Evolutionary conservation across 2,888 invertebrate species (phyloP).

Genomic region (Myopa testacea): DNA sequence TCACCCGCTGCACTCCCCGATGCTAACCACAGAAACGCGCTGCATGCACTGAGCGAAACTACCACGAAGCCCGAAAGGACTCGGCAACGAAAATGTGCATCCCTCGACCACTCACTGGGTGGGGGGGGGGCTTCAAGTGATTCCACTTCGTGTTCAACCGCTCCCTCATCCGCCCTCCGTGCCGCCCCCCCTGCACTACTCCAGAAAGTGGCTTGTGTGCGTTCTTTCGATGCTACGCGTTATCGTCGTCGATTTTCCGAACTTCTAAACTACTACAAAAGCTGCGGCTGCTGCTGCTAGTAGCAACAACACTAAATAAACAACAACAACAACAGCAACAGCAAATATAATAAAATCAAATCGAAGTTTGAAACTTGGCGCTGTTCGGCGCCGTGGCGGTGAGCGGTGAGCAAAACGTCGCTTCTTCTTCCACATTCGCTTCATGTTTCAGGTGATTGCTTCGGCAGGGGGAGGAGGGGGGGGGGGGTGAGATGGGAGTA

Average conservation of each 20-base stretch:
- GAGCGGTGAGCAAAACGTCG: too few species aligned
- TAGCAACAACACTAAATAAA: too few species aligned
- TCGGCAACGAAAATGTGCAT: conserved; percentile 14
- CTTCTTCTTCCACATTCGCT: too few species aligned
- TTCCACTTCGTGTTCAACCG: too few species aligned
- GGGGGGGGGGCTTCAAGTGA: background rate
- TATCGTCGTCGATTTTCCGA: background rate
- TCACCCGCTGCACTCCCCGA: background rate
- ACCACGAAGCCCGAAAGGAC: conserved; percentile 17
- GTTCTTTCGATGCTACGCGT: background rate
- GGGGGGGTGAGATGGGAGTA: background rate
- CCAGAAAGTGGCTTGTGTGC: background rate
- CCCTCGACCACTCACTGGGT: background rate
- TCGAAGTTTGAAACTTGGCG: conserved; percentile 14
- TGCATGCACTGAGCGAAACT: background rate
- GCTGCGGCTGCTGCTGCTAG: background rate
- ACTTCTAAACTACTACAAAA: conserved; percentile 1
- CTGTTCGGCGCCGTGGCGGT: background rate
- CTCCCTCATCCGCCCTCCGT: too few species aligned
- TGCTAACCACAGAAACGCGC: background rate
- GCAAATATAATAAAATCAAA: conserved; percentile 1
- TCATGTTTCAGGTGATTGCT: background rate
- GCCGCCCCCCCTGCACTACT: background rate
- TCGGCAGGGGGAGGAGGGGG: background rate
- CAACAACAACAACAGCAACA: background rate